Base-by-base conservation (phyloP, 2,797 vertebrate species). In the Anguilla anguilla region DNA sequence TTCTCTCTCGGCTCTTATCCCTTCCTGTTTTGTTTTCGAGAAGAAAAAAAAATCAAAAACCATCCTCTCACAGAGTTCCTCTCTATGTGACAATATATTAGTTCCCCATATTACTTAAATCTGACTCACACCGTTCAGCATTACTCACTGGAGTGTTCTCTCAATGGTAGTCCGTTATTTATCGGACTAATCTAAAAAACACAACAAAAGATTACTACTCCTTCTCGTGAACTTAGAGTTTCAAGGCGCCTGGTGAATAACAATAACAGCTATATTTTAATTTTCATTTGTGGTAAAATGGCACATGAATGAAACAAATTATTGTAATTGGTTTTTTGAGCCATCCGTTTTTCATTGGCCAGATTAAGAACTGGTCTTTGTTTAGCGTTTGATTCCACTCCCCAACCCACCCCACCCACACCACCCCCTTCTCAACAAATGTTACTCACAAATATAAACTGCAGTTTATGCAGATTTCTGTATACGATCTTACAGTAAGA, bases 11-110 rank as follows among this genome's bases (percentile, higher is more conserved):
- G 17, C 39, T 46, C 39, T 22, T 6, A 17, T 39, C 31, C 19
- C 17, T 46, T 79, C 74, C 31, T 79, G 74, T 79, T 39, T 7
- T 39, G 31, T 79, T 79, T 74, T 39, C 28, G 31, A 6, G 15
- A 79, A 46, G 46, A 79, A 64, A n/a, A 64, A 64, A n/a, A n/a
- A n/a, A 67, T 67, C 61, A 46, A 79, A 79, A 79, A 22, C 74
- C 35, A 79, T 79, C 74, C 74, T 79, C 69, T 1, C 39, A 5
- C 39, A 1, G 74, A 79, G 74, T 79, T 79, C 74, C 74, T 19
- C 35, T 17, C 35, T 46, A 11, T 46, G 74, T 19, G 7, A 46
- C 39, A 46, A 43, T 46, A 43, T 79, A 77, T 43, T 79, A 79
- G 74, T 79, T 79, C 74, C 74, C 74, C 74, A 43, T 79, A 2